Evolutionary conservation across 2,113 vertebrate genomes (phyloP), one percentile per base, ranked within the genome.

Genomic region (Salminus brasiliensis): DNA sequence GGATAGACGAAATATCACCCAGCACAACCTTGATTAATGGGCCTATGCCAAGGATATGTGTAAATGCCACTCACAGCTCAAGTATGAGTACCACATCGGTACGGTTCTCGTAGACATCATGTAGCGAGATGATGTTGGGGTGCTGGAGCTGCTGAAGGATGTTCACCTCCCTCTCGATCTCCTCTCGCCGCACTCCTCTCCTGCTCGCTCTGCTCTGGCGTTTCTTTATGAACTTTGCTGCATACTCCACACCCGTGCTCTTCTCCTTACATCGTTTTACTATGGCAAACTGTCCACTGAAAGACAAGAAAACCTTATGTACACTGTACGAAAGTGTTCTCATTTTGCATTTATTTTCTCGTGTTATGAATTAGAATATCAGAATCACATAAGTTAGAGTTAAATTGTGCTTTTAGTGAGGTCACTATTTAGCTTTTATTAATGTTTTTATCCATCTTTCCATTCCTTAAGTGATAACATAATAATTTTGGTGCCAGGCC

Each of bases 201-300:
- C 95, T 92, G 89, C 98, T 98, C 76, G 88, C 95, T 4, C 85
- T 93, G 76, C 92, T 97, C 88, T 94, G 95, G 0, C 96, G 93
- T 87, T 99, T 99, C 89, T 98, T 99, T 83, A 99, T 98, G 91
- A 97, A 99, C 87, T 99, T 99, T 25, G 96, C 98, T 0, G 98
- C 98, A 0, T 91, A 98, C 43, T 95, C 94, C 0, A 79, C 1
- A 0, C 95, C 94, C 0, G 94, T 94, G 88, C 92, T 94, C 82
- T 89, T 97, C 86, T 99, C 97, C 34, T 55, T 88, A 76, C 97
- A 98, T 52, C 92, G 94, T 90, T 94, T 98, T 88, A 99, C 98
- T 0, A 98, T 94, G 3, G 98, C 98, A 88, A 99, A 99, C 88
- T 99, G 97, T 49, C 98, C 98, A 9, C 98, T 99, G 92, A 76